These are phyloP conservation scores for Brachycybe producta DNA, from an alignment of 2,888 invertebrate species.

Conservation along the genomic window DNA sequence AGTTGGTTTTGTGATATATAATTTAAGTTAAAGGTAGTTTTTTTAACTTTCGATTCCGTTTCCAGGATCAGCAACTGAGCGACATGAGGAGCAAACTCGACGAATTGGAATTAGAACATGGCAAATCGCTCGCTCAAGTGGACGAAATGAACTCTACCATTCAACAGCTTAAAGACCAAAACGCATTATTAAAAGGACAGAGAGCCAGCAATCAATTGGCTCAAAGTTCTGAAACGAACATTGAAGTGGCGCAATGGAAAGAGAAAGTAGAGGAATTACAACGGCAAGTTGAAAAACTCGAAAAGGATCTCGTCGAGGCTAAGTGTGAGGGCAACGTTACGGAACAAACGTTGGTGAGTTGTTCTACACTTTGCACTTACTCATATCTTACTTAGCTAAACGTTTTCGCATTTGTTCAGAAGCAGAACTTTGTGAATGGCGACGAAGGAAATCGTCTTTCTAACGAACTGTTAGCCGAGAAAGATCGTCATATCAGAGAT, in stretches of 20 bases:
- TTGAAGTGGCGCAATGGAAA: neutral
- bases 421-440: too few relatives aligned
- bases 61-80: slow-evolving; percentile 32
- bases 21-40: slow-evolving; percentile 22
- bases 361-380: too few relatives aligned
- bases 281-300: too few relatives aligned
- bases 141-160: slow-evolving; percentile 56
- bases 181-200: slow-evolving; percentile 61
- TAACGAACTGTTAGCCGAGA: too few relatives aligned
- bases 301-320: too few relatives aligned
- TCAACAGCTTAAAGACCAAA: slow-evolving; percentile 69
- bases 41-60: slow-evolving; percentile 4
- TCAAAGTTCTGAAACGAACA: neutral
- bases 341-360: too few relatives aligned
- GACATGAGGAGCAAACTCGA: slow-evolving; percentile 27
- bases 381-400: too few relatives aligned
- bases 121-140: slow-evolving; percentile 35
- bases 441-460: too few relatives aligned
- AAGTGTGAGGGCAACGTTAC: too few relatives aligned
- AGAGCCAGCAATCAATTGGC: slow-evolving; percentile 17
- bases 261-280: neutral
- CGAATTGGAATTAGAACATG: slow-evolving; percentile 26
- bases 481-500: too few relatives aligned
- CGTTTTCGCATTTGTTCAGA: too few relatives aligned
- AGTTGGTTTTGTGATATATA: slow-evolving; percentile 45